Percentiles rank a stretch among this genome's conserved stretches.
Evolutionary conservation across 2,797 vertebrate species (phyloP).

Genomic region (Syngnathus rostellatus): DNA sequence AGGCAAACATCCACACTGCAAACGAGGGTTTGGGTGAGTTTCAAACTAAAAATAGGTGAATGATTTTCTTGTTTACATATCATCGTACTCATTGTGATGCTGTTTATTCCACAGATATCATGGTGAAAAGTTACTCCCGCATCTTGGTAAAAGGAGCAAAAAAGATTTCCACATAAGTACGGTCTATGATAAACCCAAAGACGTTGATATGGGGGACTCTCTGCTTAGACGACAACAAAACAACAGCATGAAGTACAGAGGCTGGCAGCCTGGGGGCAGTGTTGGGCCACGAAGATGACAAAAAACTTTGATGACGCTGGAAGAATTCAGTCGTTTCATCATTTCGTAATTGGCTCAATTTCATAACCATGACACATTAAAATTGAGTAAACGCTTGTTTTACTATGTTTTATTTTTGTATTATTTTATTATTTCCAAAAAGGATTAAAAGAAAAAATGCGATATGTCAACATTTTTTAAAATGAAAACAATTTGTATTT

Average conservation of each 20-base stretch:
- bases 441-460: no score
- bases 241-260: constrained; percentile 83
- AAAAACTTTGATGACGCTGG: not conserved
- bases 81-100: not conserved
- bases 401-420: not conserved
- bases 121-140: constrained; percentile 80
- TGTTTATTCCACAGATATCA: constrained; percentile 75
- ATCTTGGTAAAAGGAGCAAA: constrained; percentile 71
- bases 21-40: constrained; percentile 88
- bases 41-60: not conserved
- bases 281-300: constrained; percentile 46
- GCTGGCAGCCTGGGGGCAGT: constrained; percentile 59
- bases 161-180: constrained; percentile 77
- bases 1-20: constrained; percentile 89
- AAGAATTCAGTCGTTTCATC: no score
- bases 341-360: not conserved
- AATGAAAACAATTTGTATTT: no score
- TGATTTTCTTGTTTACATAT: not conserved
- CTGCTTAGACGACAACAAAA: constrained; percentile 78
- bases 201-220: constrained; percentile 73
- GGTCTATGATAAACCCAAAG: constrained; percentile 80
- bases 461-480: no score
- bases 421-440: not conserved
- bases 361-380: not conserved
- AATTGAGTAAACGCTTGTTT: not conserved